Base-by-base conservation (phyloP, 2,113 vertebrate species). In the Ciconia maguari region DNA sequence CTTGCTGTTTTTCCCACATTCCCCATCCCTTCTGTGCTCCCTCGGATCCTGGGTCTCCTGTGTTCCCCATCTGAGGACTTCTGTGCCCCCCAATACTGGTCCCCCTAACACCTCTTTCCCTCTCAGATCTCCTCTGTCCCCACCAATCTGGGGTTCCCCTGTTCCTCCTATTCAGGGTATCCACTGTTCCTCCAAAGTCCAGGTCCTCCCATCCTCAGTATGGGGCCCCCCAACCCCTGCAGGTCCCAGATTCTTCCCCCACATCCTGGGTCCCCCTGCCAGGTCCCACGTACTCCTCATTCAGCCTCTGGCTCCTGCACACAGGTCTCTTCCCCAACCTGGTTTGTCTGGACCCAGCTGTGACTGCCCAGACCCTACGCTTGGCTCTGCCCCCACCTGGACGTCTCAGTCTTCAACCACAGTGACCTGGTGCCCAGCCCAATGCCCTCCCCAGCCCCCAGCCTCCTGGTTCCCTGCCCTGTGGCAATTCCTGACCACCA, bases 401-500 rank as follows among this genome's bases (percentile, higher is more conserved):
- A 96, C 27, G 3, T 91, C 60, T 7, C 94, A 46, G 27, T 29
- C 77, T 19, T 58, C 93, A 49, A 20, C 49, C 11, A 77, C 90
- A n/a, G 97, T 98, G 34, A 93, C 29, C n/a, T 99, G 98, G 99
- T 88, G 95, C 70, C 85, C 85, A 8, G 58, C 61, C 51, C 92
- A 90, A 27, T 61, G 75, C 4, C 69, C 24, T 3, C 70, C 92
- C 16, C 97, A 99, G 74, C 98, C 99, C 55, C 98, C 99, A 36
- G 89, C 83, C 9, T 95, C 97, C 36, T 99, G 99, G 98, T 86
- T 99, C 14, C 69, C 93, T 75, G 93, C 98, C 41, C 97, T 99
- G 91, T 99, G 99, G 98, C 97, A 92, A 55, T 99, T 98, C 96
- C 97, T 99, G 64, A 97, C 96, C 66, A 16, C 76, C 94, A 98